Percentiles rank a stretch among this genome's conserved stretches.
Conservation (phyloP, 2,113 vertebrate species). For the Gymnobelideus leadbeateri region DNA sequence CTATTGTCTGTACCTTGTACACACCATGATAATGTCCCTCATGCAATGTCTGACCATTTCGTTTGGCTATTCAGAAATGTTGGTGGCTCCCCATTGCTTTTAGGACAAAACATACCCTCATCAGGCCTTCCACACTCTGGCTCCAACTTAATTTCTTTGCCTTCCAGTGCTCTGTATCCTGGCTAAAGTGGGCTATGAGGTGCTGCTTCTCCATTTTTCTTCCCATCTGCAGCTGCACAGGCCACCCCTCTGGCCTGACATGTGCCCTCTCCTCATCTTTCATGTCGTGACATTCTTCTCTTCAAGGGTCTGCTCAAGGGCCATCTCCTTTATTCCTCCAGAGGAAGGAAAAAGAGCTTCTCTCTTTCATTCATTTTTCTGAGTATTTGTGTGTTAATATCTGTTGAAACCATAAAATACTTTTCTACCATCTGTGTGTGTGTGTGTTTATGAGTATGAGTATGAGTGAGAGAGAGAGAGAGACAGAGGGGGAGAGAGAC, state of each 20-base stretch:
- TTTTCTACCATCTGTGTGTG: background rate
- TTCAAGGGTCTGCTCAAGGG: background rate
- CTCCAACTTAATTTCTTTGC: background rate
- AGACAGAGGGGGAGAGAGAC: too few species aligned
- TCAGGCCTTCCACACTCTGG: background rate
- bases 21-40: background rate
- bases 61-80: background rate
- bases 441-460: too few species aligned
- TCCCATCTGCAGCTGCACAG: background rate
- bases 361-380: background rate
- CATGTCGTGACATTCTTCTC: background rate
- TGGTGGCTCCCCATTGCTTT: background rate
- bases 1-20: background rate
- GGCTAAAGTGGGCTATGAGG: background rate
- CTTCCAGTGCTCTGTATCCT: background rate
- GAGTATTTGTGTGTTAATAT: background rate
- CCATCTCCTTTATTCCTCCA: background rate
- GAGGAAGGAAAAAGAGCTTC: background rate
- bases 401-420: background rate
- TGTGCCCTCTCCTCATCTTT: background rate
- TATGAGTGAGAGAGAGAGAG: too few species aligned
- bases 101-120: background rate
- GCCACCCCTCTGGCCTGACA: too few species aligned
- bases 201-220: background rate
- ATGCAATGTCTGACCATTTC: background rate